Percentiles rank a stretch among this genome's conserved stretches.
Evolutionary conservation across 2,888 invertebrate genomes (phyloP).

Genomic region (Tolmerus cingulatus): DNA sequence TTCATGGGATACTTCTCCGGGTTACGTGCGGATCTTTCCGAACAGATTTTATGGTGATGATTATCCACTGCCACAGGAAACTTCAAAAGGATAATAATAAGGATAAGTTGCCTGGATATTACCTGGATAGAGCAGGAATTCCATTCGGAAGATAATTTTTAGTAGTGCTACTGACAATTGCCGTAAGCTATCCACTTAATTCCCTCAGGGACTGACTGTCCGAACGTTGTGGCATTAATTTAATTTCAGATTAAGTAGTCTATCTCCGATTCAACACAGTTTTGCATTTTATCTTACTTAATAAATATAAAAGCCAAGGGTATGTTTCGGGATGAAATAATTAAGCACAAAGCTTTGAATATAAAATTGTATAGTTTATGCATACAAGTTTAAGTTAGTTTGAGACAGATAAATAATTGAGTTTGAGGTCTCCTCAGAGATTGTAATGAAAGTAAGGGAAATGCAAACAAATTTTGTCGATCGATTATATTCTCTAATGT

Average conservation of each 20-base stretch:
- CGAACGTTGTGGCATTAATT: neutral
- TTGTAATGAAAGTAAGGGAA: no score
- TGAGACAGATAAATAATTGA: no score
- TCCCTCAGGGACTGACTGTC: neutral
- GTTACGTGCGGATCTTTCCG: conserved; percentile 13
- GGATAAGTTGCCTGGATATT: conserved; percentile 21
- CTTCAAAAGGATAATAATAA: conserved; percentile 34
- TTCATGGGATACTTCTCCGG: neutral
- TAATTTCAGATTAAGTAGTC: neutral
- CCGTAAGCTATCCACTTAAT: neutral
- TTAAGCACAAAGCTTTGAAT: neutral
- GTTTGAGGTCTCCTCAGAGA: no score
- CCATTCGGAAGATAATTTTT: neutral
- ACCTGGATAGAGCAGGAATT: neutral
- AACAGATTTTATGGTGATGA: conserved; percentile 38
- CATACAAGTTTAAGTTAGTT: no score
- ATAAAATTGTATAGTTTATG: neutral
- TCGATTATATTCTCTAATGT: no score
- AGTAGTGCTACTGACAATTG: neutral
- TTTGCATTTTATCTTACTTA: neutral
- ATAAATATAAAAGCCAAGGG: neutral
- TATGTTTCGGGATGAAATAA: neutral
- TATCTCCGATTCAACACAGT: neutral
- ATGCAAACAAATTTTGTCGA: no score
- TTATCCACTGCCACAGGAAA: conserved; percentile 1